Percentiles rank a stretch among this genome's conserved stretches.
Evolutionary conservation across 2,113 vertebrate species (phyloP).

Genomic region (Chloroceryle aenea): DNA sequence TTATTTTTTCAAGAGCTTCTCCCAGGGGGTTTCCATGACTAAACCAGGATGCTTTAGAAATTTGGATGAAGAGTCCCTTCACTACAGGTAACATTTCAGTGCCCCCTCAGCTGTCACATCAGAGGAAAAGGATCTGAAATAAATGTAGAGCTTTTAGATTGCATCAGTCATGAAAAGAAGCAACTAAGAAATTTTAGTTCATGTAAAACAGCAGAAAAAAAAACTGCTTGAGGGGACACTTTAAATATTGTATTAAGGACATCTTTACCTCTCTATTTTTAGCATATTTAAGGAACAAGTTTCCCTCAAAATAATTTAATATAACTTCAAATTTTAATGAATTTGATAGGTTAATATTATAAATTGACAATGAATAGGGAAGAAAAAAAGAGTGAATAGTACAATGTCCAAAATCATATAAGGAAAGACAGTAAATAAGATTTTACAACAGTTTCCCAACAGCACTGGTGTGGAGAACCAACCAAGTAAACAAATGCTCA

Average conservation of each 20-base stretch:
- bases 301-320: background rate
- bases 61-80: background rate
- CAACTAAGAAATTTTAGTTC: background rate
- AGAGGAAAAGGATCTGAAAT: background rate
- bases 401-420: background rate
- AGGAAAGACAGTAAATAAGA: background rate
- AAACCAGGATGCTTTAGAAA: background rate
- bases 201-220: background rate
- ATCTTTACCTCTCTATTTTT: background rate
- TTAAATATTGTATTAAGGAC: background rate
- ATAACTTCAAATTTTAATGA: background rate
- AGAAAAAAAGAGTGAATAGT: background rate
- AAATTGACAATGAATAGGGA: background rate
- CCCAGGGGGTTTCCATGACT: background rate
- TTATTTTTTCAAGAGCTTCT: background rate
- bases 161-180: background rate
- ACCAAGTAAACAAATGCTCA: background rate
- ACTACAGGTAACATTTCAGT: background rate
- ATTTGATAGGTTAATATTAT: background rate
- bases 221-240: background rate
- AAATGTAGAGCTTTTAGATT: background rate
- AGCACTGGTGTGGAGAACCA: background rate
- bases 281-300: background rate
- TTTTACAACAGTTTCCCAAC: background rate
- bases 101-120: background rate